These are phyloP conservation scores for Agrochola lota DNA, from an alignment of 2,888 invertebrate genomes.

Conservation along the genomic window DNA sequence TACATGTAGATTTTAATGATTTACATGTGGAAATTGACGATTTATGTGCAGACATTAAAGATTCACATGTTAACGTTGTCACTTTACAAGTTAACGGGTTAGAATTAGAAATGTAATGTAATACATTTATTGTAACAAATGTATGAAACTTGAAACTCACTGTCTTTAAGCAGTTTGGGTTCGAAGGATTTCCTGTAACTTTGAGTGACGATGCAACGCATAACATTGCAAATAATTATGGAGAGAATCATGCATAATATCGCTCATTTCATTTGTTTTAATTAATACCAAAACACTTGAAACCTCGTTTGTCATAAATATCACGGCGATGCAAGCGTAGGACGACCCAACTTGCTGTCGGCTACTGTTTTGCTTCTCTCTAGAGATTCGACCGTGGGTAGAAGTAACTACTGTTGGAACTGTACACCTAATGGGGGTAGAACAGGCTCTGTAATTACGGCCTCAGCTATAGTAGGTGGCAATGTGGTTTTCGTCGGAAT, in stretches of 20 bases:
- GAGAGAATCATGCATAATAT: neutral
- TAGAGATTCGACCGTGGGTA: conserved; percentile 39
- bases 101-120: neutral
- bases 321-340: conserved; percentile 33
- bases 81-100: conserved; percentile 2
- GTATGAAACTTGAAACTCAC: neutral
- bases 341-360: neutral
- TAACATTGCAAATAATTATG: neutral
- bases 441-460: conserved; percentile 52
- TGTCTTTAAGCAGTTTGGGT: neutral
- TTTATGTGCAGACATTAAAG: neutral
- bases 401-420: conserved; percentile 44
- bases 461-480: conserved; percentile 43
- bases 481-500: conserved; percentile 51
- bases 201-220: neutral
- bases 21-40: conserved; percentile 7
- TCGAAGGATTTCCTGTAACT: neutral
- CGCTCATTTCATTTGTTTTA: conserved; percentile 13
- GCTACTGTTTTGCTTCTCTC: conserved; percentile 46
- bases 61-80: neutral
- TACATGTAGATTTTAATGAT: conserved; percentile 13
- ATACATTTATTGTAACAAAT: neutral
- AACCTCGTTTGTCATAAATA: conserved; percentile 19
- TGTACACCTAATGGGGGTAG: conserved; percentile 50
- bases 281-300: neutral